Conservation (phyloP, 2,797 vertebrate species). For the Hyperoplus lanceolatus region DNA sequence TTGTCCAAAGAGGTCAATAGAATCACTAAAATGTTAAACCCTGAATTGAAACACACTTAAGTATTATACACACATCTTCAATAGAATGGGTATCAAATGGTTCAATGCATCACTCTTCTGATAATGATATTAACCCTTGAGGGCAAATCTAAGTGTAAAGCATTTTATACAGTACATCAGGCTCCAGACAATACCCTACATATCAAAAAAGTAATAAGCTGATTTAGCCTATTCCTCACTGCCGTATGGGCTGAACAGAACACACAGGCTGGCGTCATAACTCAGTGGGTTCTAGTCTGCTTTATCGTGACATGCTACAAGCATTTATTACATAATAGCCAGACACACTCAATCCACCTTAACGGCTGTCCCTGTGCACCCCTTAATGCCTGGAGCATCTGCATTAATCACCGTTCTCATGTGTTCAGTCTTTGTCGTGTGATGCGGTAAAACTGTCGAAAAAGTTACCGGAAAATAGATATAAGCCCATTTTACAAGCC, state of each 20-base stretch:
- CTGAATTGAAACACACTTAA: neutral
- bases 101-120: constrained; percentile 12
- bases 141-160: constrained; percentile 26
- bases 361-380: constrained; percentile 44
- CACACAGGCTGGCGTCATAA: constrained; percentile 33
- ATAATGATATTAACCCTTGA: constrained; percentile 39
- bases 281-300: constrained; percentile 46
- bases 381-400: constrained; percentile 48
- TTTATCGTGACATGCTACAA: constrained; percentile 42
- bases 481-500: constrained; percentile 44
- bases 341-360: constrained; percentile 50
- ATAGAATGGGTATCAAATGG: constrained; percentile 25
- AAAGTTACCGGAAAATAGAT: constrained; percentile 50
- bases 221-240: constrained; percentile 32
- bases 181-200: constrained; percentile 7
- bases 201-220: constrained; percentile 53
- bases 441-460: constrained; percentile 49
- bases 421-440: constrained; percentile 16
- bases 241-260: constrained; percentile 48
- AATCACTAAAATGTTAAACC: neutral
- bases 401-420: constrained; percentile 54
- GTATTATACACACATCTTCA: neutral
- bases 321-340: constrained; percentile 66
- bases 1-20: too few relatives aligned
- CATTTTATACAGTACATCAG: constrained; percentile 19